Evolutionary conservation across 1,140 invertebrate species (phyloP).

Genomic region (Leptestheria dahalacensis): DNA sequence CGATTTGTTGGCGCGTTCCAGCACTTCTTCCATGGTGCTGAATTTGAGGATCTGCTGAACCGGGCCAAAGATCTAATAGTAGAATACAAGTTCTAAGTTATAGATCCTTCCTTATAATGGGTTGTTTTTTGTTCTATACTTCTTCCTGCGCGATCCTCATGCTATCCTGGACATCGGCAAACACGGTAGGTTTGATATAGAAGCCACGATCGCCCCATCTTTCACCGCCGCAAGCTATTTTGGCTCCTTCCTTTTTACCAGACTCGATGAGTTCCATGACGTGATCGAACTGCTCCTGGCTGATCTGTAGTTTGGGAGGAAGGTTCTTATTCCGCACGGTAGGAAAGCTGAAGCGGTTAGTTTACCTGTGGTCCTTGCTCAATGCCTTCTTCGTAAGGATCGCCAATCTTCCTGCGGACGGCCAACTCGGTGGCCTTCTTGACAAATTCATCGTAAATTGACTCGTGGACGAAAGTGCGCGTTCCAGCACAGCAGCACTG

Average conservation of each 20-base stretch:
- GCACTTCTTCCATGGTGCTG: slow-evolving; percentile 69
- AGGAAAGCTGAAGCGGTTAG: too few species aligned
- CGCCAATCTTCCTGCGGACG: slow-evolving; percentile 51
- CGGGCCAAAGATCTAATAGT: slow-evolving; percentile 70
- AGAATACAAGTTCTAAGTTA: slow-evolving; percentile 19
- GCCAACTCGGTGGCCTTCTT: slow-evolving; percentile 50
- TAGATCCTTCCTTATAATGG: background rate
- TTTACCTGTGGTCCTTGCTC: slow-evolving; percentile 67
- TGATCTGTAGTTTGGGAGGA: slow-evolving; percentile 44
- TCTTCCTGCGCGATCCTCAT: slow-evolving; percentile 79
- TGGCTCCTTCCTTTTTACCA: slow-evolving; percentile 67
- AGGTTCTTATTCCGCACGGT: too few species aligned
- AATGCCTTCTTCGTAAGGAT: slow-evolving; percentile 51
- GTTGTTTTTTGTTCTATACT: too few species aligned
- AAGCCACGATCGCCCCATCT: slow-evolving; percentile 53
- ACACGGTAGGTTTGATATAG: slow-evolving; percentile 76
- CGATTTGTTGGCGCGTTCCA: slow-evolving; percentile 73
- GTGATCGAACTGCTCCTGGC: slow-evolving; percentile 58
- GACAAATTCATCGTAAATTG: slow-evolving; percentile 79
- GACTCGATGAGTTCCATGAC: slow-evolving; percentile 56
- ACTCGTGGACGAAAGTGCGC: slow-evolving; percentile 70
- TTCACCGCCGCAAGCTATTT: slow-evolving; percentile 52
- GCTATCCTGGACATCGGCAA: slow-evolving; percentile 63
- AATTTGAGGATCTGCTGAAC: slow-evolving; percentile 85
- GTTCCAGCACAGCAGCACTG: slow-evolving; percentile 87